phyloP scores from a whole-genome alignment of 2,113 vertebrate genomes.

The Cheirogaleus medius region DNA sequence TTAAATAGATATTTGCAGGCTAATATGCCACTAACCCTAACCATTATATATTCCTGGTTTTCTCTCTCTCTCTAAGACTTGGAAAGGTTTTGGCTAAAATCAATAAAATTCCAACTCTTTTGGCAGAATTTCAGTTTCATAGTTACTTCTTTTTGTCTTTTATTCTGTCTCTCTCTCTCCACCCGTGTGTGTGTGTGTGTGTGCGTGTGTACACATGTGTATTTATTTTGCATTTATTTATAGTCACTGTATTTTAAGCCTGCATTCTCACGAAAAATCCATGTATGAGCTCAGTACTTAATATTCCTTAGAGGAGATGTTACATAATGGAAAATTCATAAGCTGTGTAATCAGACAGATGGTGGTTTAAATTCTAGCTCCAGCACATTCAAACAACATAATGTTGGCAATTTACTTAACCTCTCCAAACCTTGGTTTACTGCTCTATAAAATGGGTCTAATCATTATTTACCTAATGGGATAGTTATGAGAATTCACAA shows the following conservation, averaged over 20 bases:
- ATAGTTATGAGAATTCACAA: slow-evolving; percentile 11
- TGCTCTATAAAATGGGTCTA: slow-evolving; percentile 52
- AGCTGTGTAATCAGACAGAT: neutral
- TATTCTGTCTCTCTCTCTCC: neutral
- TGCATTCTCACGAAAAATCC: neutral
- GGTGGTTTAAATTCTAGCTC: slow-evolving; percentile 4
- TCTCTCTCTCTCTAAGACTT: neutral
- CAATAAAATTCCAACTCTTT: neutral
- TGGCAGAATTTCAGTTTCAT: neutral
- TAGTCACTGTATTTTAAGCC: neutral
- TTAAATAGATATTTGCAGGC: neutral
- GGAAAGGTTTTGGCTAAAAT: neutral
- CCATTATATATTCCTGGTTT: neutral
- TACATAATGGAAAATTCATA: slow-evolving; percentile 25
- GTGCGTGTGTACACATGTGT: neutral
- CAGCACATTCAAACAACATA: neutral
- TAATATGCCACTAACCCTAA: neutral
- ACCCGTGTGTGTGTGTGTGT: neutral
- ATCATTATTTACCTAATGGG: neutral
- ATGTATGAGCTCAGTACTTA: neutral
- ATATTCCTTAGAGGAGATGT: neutral
- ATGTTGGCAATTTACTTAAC: neutral
- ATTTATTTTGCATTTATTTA: slow-evolving; percentile 13
- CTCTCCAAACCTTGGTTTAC: slow-evolving; percentile 30
- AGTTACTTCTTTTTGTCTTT: neutral